A percentile compares a stretch with the other conserved stretches of the same genome.
Conservation (phyloP, 30 jellyfish, hydroid and myxozoan species). For the Phacellophora camtschatica region DNA sequence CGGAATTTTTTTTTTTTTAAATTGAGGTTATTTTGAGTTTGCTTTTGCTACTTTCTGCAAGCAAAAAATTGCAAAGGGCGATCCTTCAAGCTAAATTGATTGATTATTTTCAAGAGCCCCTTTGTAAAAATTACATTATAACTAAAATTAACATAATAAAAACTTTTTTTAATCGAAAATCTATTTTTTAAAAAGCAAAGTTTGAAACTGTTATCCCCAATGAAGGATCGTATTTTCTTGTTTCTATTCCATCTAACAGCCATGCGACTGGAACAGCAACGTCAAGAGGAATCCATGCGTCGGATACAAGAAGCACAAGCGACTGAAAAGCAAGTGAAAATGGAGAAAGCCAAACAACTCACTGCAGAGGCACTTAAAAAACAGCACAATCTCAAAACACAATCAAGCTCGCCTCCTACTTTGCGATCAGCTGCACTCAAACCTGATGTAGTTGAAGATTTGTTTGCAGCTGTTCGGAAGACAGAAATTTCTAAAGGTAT, state of each 20-base stretch:
- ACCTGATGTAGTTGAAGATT: conserved; percentile 3
- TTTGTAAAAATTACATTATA: too few relatives aligned
- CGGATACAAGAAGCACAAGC: conserved; percentile 64
- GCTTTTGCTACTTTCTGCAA: too few relatives aligned
- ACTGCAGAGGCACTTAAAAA: conserved; percentile 72
- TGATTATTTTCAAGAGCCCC: too few relatives aligned
- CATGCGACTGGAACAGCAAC: conserved; percentile 69
- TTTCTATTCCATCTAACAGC: conserved; percentile 21
- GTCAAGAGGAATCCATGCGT: conserved; percentile 75
- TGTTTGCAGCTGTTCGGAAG: conserved; percentile 2
- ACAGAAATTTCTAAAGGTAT: neutral
- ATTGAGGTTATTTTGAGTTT: too few relatives aligned
- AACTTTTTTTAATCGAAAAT: too few relatives aligned
- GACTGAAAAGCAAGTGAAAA: conserved; percentile 59
- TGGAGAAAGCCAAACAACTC: conserved; percentile 66
- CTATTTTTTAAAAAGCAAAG: too few relatives aligned
- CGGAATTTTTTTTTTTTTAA: too few relatives aligned
- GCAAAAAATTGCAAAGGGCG: too few relatives aligned
- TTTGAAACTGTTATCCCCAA: neutral
- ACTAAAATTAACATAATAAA: too few relatives aligned
- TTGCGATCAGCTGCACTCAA: conserved; percentile 1
- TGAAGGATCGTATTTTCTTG: neutral
- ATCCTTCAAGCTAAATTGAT: too few relatives aligned
- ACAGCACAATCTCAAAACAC: conserved; percentile 48
- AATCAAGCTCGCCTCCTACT: neutral